Conservation (phyloP, 2,797 vertebrate species). For the Halcyon smyrnensis region DNA sequence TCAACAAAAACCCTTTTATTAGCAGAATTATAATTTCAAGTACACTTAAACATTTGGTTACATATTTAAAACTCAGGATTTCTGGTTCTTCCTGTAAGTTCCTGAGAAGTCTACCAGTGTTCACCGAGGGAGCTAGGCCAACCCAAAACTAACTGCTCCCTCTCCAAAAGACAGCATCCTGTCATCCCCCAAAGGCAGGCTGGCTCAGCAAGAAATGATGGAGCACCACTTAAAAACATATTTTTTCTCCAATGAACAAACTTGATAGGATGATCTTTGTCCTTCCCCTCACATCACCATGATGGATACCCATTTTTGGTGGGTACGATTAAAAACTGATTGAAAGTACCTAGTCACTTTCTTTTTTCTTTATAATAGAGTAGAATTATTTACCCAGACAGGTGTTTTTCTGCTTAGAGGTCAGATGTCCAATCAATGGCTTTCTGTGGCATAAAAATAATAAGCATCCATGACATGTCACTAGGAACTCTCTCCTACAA, state of each 20-base stretch:
- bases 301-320: conserved; percentile 1
- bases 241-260: conserved; percentile 17
- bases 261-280: conserved; percentile 17
- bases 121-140: neutral
- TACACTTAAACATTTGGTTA: neutral
- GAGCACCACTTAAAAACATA: neutral
- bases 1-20: neutral
- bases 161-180: neutral
- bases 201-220: conserved; percentile 19
- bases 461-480: conserved; percentile 2
- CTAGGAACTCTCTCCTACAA: neutral
- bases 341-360: neutral
- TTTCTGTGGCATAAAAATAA: neutral
- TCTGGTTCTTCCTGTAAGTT: neutral
- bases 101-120: neutral
- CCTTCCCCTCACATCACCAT: conserved; percentile 5
- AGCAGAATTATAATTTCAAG: neutral
- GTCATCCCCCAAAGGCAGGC: neutral
- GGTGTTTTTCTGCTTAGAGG: conserved; percentile 19
- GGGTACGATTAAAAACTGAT: conserved; percentile 47
- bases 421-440: neutral
- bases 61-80: fast-evolving
- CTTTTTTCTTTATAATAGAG: neutral
- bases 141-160: neutral
- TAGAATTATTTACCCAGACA: conserved; percentile 46